Percentiles rank a stretch among this genome's conserved stretches.
Evolutionary conservation across 2,797 vertebrate species (phyloP).

Genomic region (Fundulus diaphanus): DNA sequence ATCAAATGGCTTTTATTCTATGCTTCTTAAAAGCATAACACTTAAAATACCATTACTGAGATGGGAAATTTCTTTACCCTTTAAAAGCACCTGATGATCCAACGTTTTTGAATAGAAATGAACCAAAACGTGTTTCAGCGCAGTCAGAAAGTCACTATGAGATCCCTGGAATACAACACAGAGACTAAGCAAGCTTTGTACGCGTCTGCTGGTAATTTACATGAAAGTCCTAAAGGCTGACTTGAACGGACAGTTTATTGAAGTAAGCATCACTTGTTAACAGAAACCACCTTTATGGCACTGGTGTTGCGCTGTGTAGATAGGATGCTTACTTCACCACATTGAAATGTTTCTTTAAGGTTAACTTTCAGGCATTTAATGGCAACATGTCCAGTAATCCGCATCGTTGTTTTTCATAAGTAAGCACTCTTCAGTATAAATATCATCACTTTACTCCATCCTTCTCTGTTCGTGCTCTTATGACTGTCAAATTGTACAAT

Average conservation of each 20-base stretch:
- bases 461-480: constrained; percentile 5
- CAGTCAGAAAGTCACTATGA: constrained; percentile 31
- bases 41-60: constrained; percentile 14
- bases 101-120: constrained; percentile 20
- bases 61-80: not conserved
- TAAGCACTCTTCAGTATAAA: not conserved
- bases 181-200: constrained; percentile 48
- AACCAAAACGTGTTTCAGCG: constrained; percentile 16
- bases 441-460: not conserved
- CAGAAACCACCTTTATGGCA: constrained; percentile 13
- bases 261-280: constrained; percentile 23
- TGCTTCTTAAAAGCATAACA: constrained; percentile 28
- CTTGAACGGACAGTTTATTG: constrained; percentile 22
- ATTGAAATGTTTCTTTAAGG: constrained; percentile 17
- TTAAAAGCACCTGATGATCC: constrained; percentile 7
- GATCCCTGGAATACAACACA: constrained; percentile 35
- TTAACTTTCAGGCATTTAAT: not conserved
- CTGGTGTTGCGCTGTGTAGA: constrained; percentile 15
- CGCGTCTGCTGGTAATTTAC: constrained; percentile 47
- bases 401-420: not conserved
- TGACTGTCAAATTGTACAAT: not conserved
- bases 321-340: constrained; percentile 20
- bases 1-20: constrained; percentile 66
- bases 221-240: constrained; percentile 37
- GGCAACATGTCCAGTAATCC: not conserved